Evolutionary conservation across 2,113 vertebrate species (phyloP), one percentile per base, ranked within the genome.

Genomic region (Notarius lentiginosus): DNA sequence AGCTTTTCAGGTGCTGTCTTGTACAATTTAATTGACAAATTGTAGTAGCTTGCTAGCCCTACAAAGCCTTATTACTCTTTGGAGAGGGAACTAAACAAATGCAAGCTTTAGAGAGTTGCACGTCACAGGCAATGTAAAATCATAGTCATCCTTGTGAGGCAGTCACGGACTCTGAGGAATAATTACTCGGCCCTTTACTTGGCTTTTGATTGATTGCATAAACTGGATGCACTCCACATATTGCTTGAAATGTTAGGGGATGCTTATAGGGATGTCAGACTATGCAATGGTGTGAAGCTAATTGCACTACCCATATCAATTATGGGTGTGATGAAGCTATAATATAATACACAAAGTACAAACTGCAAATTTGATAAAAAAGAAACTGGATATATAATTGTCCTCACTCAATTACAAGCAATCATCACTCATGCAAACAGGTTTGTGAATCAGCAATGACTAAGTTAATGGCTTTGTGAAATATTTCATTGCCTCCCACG

Each of bases 191-290:
- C 91, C 92, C 91, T 92, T 94, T 91, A 89, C 87, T 84, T 83
- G 84, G 70, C 10, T 83, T 92, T 88, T 61, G 89, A 89, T 90
- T 89, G 87, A 77, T 81, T 87, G 75, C 88, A 87, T 85, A 89
- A 89, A 91, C 90, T 84, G 83, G 7, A 8, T 87, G 90, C 79
- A 82, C 85, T 89, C 88, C 90, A 89, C 84, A 83, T 88, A 58
- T 86, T 83, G 88, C 87, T 86, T 60, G 88, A 92, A 92, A 92
- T 90, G 90, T 91, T 93, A 92, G 92, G 90, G 89, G 87, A 65
- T 79, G 88, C 90, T 89, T 91, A 92, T 93, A 89, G 91, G 41
- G 83, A 87, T 92, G 92, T 93, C 91, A 91, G 90, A 87, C 9
- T 81, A 4, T 66, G 56, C 56, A 87, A 91, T 1, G 84, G 83